Evolutionary conservation across 2,888 invertebrate species (phyloP).

Genomic region (Ophioninae sp.): DNA sequence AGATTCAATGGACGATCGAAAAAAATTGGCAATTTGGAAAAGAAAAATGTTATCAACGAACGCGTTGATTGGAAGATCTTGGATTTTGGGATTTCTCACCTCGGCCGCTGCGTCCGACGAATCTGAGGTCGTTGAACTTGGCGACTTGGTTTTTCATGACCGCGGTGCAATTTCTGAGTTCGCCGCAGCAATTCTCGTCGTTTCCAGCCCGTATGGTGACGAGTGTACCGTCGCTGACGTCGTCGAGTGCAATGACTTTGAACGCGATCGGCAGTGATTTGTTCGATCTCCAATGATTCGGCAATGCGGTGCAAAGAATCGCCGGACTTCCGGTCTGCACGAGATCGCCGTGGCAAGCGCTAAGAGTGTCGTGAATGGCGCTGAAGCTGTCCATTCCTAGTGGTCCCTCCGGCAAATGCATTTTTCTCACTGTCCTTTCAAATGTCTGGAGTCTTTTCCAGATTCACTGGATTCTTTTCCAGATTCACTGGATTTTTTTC

Average conservation of each 20-base stretch:
- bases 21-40: too few relatives aligned
- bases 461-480: background rate
- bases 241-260: slow-evolving; percentile 96
- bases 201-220: slow-evolving; percentile 98
- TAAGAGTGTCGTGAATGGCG: slow-evolving; percentile 89
- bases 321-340: slow-evolving; percentile 97
- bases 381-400: slow-evolving; percentile 89
- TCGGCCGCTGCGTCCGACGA: slow-evolving; percentile 97
- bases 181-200: slow-evolving; percentile 98
- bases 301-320: slow-evolving; percentile 95
- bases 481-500: background rate
- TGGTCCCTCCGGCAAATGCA: slow-evolving; percentile 87
- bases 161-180: slow-evolving; percentile 95
- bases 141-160: slow-evolving; percentile 99
- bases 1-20: too few relatives aligned
- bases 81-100: background rate
- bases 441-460: background rate
- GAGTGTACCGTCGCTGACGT: slow-evolving; percentile 95
- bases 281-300: slow-evolving; percentile 98
- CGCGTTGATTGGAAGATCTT: too few relatives aligned
- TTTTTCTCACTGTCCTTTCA: slow-evolving; percentile 74
- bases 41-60: too few relatives aligned
- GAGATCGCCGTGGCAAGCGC: slow-evolving; percentile 95
- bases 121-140: slow-evolving; percentile 98
- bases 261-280: slow-evolving; percentile 98